Base-by-base conservation (phyloP, 2,888 invertebrate genomes). In the Danaus chrysippus region DNA sequence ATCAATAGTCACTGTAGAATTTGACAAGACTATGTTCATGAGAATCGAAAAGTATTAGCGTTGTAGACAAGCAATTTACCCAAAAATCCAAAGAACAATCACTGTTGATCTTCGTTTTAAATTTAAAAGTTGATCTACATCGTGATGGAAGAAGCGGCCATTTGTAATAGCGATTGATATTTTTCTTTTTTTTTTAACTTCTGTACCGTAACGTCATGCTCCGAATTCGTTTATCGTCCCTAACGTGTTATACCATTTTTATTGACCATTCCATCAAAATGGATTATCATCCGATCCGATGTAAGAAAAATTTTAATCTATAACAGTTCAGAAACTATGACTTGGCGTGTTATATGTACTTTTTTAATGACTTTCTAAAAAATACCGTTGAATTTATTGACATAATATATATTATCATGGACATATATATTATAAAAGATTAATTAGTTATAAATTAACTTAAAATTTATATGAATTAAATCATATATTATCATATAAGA, bases 151-250 rank as follows among this genome's bases (percentile, higher is more conserved):
- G 75, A 78, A 68, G 63, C 70, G 72, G 71, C 70, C 73, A 71
- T 73, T 69, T 67, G 73, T 73, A 68, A 73, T 69, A 71, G 67
- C 71, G 67, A 75, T 75, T 73, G 76, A 68, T 74, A n/a, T n/a
- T n/a, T n/a, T n/a, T 73, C 68, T 70, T 70, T 73, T 69, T 77
- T 81, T 82, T 80, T 79, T 60, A 60, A 73, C 75, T 75, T 66
- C 72, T 69, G 71, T 77, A 78, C 77, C 82, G 80, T 79, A 78
- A 78, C 77, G 78, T 75, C 73, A 83, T 78, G 81, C 75, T 71
- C 69, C 67, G 68, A 65, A 68, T 72, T 70, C 63, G 68, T 70
- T 70, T 67, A 17, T 58, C 59, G 61, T 62, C 66, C 66, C 66
- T 66, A 64, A 62, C 64, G 55, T 59, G 44, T 54, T 49, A 44